Percentiles rank a stretch among this genome's conserved stretches.
phyloP scores from a whole-genome alignment of 1,140 invertebrate genomes.

The Spodoptera frugiperda region DNA sequence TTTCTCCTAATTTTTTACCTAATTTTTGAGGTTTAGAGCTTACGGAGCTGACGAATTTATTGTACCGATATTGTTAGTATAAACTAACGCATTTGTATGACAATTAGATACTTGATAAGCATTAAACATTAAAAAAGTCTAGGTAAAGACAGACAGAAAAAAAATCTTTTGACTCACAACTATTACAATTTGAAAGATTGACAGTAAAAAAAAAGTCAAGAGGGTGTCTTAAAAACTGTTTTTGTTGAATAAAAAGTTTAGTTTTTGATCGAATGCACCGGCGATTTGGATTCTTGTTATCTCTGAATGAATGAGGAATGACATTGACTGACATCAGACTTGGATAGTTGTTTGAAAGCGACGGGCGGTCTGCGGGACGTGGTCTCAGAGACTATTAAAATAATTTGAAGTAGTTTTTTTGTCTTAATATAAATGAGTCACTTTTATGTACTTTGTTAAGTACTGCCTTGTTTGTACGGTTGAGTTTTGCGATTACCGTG shows the following conservation, averaged over 20 bases:
- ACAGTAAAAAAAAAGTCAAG: not conserved
- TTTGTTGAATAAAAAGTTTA: slow-evolving; percentile 23
- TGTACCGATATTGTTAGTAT: no score
- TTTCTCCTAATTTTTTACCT: no score
- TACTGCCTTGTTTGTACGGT: no score
- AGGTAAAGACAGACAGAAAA: no score
- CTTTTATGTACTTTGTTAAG: not conserved
- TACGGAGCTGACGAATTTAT: no score
- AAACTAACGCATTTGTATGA: no score
- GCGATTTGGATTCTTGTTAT: slow-evolving; percentile 64
- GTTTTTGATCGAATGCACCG: slow-evolving; percentile 58
- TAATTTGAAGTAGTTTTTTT: slow-evolving; percentile 11
- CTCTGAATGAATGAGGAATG: slow-evolving; percentile 65
- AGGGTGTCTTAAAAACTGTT: not conserved
- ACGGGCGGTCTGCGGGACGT: slow-evolving; percentile 62
- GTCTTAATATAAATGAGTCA: slow-evolving; percentile 4
- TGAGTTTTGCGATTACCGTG: no score
- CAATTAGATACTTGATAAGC: no score
- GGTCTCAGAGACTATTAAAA: slow-evolving; percentile 5
- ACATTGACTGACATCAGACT: slow-evolving; percentile 75
- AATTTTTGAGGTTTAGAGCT: no score
- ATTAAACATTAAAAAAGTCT: no score
- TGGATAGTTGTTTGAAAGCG: slow-evolving; percentile 45
- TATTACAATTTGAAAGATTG: no score
- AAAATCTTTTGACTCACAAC: no score